Conservation (phyloP, 2,113 vertebrate species). For the Cyphomyrus discorhynchus region DNA sequence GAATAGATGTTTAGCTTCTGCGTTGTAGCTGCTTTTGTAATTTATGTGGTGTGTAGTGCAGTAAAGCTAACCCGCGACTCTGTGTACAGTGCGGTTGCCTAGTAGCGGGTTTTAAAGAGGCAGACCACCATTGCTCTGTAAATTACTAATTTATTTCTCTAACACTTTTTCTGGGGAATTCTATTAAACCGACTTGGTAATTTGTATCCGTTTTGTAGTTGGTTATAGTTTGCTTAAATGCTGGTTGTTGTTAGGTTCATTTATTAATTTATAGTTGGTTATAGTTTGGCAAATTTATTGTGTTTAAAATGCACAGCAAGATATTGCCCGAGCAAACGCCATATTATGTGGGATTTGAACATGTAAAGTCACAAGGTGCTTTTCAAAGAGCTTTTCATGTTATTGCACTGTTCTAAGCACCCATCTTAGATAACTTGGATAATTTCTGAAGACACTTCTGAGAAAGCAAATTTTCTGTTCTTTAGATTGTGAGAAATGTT, state of each 20-base stretch:
- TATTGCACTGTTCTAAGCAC: not conserved
- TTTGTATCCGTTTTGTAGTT: not conserved
- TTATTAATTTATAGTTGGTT: too few relatives aligned
- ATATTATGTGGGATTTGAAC: not conserved
- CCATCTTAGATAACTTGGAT: not conserved
- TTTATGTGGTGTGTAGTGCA: not conserved
- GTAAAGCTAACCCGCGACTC: not conserved
- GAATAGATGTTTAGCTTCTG: not conserved
- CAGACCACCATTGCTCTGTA: not conserved
- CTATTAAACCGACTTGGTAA: not conserved
- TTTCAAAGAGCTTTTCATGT: not conserved
- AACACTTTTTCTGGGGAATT: not conserved
- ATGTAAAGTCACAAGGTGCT: not conserved
- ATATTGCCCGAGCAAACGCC: not conserved
- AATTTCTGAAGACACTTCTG: not conserved
- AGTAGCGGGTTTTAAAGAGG: slow-evolving; percentile 23
- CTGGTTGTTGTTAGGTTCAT: too few relatives aligned
- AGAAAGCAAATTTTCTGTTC: not conserved
- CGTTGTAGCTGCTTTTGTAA: not conserved
- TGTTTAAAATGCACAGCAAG: not conserved
- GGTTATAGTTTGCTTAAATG: too few relatives aligned
- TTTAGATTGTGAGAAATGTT: not conserved
- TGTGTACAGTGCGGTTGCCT: slow-evolving; percentile 27
- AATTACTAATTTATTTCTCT: not conserved
- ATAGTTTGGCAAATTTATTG: not conserved